phyloP scores from a whole-genome alignment of 2,888 invertebrate species.

The Metalampra italica region DNA sequence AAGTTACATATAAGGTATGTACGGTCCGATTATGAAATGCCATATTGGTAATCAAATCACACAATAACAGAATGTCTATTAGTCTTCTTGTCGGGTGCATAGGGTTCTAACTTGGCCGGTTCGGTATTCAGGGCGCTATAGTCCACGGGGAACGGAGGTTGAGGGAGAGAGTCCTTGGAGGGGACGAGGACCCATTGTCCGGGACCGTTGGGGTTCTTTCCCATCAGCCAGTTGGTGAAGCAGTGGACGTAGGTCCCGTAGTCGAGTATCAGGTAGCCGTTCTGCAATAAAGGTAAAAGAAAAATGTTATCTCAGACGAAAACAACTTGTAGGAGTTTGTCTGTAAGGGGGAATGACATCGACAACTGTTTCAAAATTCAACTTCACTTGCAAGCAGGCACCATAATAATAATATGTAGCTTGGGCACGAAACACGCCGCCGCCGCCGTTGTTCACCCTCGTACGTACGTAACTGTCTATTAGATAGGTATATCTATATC shows the following conservation, averaged over 20 bases:
- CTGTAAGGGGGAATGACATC: too few species aligned
- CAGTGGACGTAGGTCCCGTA: constrained; percentile 84
- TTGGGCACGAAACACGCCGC: too few species aligned
- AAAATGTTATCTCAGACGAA: constrained; percentile 5
- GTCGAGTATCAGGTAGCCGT: constrained; percentile 82
- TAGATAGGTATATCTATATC: too few species aligned
- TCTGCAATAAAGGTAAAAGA: constrained; percentile 66
- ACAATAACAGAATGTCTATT: constrained; percentile 85
- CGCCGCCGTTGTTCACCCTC: too few species aligned
- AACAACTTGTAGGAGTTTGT: too few species aligned
- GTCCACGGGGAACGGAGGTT: constrained; percentile 84
- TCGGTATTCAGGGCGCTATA: constrained; percentile 86
- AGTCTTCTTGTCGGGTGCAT: constrained; percentile 82
- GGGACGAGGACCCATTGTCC: constrained; percentile 86
- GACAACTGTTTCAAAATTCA: too few species aligned
- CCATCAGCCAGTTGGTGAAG: constrained; percentile 86
- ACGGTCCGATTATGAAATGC: too few species aligned
- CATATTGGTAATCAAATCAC: constrained; percentile 27
- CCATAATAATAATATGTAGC: too few species aligned
- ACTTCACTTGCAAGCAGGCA: too few species aligned
- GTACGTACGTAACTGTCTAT: too few species aligned
- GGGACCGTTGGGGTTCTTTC: constrained; percentile 85
- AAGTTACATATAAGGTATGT: too few species aligned
- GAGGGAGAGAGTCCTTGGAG: constrained; percentile 71
- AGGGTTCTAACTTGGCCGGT: constrained; percentile 83